A percentile compares a stretch with the other conserved stretches of the same genome.
Conservation (phyloP, 1,140 invertebrate species). For the Brachionus rubens region DNA sequence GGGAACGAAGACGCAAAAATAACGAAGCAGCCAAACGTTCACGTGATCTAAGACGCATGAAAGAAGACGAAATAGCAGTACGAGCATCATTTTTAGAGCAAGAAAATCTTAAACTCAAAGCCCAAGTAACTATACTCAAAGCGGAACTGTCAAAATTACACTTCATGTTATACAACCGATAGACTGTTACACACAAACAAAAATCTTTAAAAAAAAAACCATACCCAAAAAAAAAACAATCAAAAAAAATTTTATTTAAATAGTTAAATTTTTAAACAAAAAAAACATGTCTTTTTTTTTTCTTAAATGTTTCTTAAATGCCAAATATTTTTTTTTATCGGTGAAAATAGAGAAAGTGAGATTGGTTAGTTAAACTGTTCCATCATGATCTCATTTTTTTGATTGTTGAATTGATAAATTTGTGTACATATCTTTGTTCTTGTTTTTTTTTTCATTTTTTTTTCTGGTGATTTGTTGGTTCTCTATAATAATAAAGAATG, state of each 20-base stretch:
- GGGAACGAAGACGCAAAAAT: slow-evolving; percentile 60
- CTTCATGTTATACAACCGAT: slow-evolving; percentile 63
- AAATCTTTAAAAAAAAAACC: not conserved
- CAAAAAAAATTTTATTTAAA: not conserved
- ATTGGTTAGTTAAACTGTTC: too few species aligned
- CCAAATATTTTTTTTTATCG: too few species aligned
- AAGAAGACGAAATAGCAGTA: slow-evolving; percentile 59
- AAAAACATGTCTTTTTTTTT: not conserved
- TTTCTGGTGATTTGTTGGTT: slow-evolving; percentile 23
- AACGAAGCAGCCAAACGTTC: slow-evolving; percentile 61
- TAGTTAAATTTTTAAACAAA: slow-evolving; percentile 33
- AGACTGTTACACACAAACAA: not conserved
- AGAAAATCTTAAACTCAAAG: slow-evolving; percentile 58
- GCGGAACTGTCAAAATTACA: slow-evolving; percentile 61
- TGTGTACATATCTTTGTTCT: slow-evolving; percentile 1
- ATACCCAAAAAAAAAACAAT: not conserved
- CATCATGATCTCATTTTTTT: slow-evolving; percentile 14
- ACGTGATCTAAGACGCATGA: slow-evolving; percentile 56
- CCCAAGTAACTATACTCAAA: slow-evolving; percentile 55
- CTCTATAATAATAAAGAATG: not conserved
- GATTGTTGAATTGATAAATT: not conserved
- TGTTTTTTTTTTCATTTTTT: not conserved
- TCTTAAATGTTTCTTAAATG: not conserved
- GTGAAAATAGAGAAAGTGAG: too few species aligned
- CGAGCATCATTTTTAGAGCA: slow-evolving; percentile 58